Evolutionary conservation across 2,888 invertebrate genomes (phyloP).

Genomic region (Caenorhabditis japonica): DNA sequence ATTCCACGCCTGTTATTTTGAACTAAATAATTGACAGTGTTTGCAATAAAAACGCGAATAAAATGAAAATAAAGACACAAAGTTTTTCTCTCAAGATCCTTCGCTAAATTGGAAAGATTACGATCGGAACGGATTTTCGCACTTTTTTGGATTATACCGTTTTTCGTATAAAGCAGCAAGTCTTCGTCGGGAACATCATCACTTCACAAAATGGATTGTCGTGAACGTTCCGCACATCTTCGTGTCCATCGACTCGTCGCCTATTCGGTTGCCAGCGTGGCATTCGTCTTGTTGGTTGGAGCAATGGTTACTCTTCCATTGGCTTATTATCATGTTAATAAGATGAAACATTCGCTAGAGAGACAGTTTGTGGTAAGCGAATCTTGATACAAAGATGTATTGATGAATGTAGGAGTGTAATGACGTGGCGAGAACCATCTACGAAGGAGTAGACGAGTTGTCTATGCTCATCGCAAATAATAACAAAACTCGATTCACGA

Average conservation of each 20-base stretch:
- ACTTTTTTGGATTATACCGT: constrained; percentile 30
- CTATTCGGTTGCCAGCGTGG: constrained; percentile 44
- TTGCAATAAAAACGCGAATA: constrained; percentile 19
- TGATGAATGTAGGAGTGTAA: constrained; percentile 38
- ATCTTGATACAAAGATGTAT: not conserved
- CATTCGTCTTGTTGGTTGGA: constrained; percentile 31
- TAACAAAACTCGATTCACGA: constrained; percentile 18
- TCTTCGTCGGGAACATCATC: not conserved
- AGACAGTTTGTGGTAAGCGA: constrained; percentile 37
- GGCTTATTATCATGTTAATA: constrained; percentile 50
- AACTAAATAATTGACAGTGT: no score
- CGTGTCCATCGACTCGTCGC: constrained; percentile 50
- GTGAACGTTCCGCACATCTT: constrained; percentile 36
- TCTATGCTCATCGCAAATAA: constrained; percentile 1
- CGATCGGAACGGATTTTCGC: constrained; percentile 48
- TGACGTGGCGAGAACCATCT: constrained; percentile 40
- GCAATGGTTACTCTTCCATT: constrained; percentile 53
- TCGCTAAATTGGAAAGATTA: no score
- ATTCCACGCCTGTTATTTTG: constrained; percentile 38
- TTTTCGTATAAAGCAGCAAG: constrained; percentile 22
- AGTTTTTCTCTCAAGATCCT: no score
- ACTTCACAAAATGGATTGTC: constrained; percentile 11
- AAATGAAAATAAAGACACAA: constrained; percentile 19
- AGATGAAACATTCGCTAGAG: constrained; percentile 31
- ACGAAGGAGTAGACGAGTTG: constrained; percentile 47